Conservation (phyloP, 53 echinoderm and acorn worm genomes). For the Temnopleurus reevesii region DNA sequence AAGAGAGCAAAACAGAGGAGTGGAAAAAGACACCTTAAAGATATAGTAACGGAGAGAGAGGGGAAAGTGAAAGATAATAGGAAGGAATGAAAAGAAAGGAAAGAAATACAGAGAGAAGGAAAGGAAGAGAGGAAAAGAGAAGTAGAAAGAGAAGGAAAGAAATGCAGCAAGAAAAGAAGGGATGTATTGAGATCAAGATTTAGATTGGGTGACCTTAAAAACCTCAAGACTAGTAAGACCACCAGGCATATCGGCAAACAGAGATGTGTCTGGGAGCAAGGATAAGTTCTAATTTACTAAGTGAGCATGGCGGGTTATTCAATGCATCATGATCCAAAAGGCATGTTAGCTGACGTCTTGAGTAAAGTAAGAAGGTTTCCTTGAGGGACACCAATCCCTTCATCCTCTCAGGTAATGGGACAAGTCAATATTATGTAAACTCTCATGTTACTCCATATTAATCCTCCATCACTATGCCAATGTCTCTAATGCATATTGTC, state of each 20-base stretch:
- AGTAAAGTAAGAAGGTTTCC: constrained; percentile 17
- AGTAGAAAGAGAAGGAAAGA: too few relatives aligned
- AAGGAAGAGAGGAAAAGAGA: too few relatives aligned
- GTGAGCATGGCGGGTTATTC: constrained; percentile 22
- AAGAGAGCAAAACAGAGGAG: too few relatives aligned
- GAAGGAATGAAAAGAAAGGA: too few relatives aligned
- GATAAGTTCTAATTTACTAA: constrained; percentile 42
- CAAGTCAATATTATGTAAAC: neutral
- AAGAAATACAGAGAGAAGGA: too few relatives aligned
- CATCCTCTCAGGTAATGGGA: neutral
- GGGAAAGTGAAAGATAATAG: too few relatives aligned
- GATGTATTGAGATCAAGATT: too few relatives aligned
- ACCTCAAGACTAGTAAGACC: neutral
- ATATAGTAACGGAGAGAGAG: too few relatives aligned
- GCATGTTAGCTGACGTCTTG: neutral
- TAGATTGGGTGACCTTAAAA: neutral
- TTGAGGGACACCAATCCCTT: neutral
- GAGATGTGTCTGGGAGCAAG: neutral
- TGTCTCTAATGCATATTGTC: neutral
- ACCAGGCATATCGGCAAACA: too few relatives aligned
- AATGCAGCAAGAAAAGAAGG: too few relatives aligned
- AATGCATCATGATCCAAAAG: neutral
- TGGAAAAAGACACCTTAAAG: too few relatives aligned
- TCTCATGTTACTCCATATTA: neutral
- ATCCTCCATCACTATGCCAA: neutral